A percentile compares a stretch with the other conserved stretches of the same genome.
These are phyloP conservation scores for Zaprionus lineosus DNA, from an alignment of 2,888 invertebrate genomes.

Conservation along the genomic window DNA sequence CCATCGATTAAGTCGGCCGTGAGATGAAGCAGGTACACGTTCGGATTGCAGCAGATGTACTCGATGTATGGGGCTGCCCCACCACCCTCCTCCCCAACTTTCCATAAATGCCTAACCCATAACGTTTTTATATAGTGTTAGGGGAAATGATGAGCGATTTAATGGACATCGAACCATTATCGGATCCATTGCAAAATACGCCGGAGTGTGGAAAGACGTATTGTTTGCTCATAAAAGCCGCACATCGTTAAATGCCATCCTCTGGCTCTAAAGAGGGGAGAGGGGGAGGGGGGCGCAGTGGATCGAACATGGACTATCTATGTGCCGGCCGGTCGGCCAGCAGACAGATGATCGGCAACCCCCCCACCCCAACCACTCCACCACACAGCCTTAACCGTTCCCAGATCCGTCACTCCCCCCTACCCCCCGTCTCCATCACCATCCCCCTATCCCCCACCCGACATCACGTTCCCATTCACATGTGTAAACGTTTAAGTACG, in stretches of 20 bases:
- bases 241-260: constrained; percentile 64
- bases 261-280: no score
- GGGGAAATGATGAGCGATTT: constrained; percentile 62
- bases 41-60: no score
- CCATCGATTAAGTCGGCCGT: no score
- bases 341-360: no score
- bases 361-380: background rate
- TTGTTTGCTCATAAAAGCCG: constrained; percentile 67
- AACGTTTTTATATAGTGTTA: constrained; percentile 19
- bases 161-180: constrained; percentile 69
- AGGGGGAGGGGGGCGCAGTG: no score
- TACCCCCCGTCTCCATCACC: constrained; percentile 1
- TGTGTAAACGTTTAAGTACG: constrained; percentile 73
- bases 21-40: no score
- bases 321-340: no score
- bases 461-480: constrained; percentile 31
- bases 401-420: constrained; percentile 28
- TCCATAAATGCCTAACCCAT: constrained; percentile 17
- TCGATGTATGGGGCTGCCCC: no score
- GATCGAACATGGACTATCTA: no score
- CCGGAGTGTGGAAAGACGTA: constrained; percentile 57
- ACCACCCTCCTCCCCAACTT: constrained; percentile 20
- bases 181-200: constrained; percentile 60
- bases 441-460: background rate
- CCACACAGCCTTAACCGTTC: constrained; percentile 5